These are phyloP conservation scores for Dascillus cervinus DNA, from an alignment of 2,888 invertebrate species.

Conservation along the genomic window DNA sequence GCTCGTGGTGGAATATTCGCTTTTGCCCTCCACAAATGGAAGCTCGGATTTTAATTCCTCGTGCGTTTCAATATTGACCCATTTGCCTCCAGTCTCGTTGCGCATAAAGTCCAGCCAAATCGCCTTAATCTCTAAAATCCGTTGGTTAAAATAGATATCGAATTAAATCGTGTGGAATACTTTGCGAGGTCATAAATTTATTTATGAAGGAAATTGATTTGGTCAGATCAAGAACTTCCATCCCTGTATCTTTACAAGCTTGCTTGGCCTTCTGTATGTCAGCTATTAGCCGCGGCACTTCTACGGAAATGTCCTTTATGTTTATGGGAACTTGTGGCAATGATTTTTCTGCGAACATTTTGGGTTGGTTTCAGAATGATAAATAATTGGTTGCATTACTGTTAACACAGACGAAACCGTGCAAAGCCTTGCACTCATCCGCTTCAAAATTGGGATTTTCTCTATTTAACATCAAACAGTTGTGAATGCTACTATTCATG, in stretches of 20 bases:
- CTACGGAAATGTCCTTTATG: background rate
- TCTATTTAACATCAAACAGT: background rate
- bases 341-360: too few species aligned
- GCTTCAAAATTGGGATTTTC: background rate
- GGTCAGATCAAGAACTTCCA: background rate
- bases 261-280: background rate
- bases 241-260: background rate
- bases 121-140: conserved; percentile 3
- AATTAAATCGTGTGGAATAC: too few species aligned
- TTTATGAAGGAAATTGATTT: background rate
- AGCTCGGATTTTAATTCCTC: background rate
- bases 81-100: background rate
- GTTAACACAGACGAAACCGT: conserved; percentile 2
- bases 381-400: conserved; percentile 1
- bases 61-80: background rate
- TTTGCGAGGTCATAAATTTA: background rate
- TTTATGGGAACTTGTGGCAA: too few species aligned
- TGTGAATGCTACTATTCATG: background rate
- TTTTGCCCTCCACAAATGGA: conserved; percentile 1
- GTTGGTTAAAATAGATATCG: background rate
- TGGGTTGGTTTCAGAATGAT: too few species aligned
- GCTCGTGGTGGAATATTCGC: too few species aligned
- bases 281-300: background rate
- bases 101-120: conserved; percentile 2
- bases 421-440: conserved; percentile 1